A percentile compares a stretch with the other conserved stretches of the same genome.
phyloP scores from a whole-genome alignment of 1,140 invertebrate species.

The Tetramorium parvispinum region DNA sequence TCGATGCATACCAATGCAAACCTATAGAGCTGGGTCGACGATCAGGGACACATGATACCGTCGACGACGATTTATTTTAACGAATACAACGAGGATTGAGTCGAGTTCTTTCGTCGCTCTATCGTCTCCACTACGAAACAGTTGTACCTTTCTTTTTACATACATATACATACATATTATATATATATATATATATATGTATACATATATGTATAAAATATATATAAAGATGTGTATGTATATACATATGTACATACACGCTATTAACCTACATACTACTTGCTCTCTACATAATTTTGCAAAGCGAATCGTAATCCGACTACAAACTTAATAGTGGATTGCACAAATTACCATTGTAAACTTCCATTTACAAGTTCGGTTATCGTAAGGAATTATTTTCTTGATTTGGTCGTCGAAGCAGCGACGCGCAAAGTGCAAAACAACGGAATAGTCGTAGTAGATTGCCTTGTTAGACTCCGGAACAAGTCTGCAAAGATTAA shows the following conservation, averaged over 20 bases:
- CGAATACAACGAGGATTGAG: conserved; percentile 30
- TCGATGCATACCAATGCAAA: conserved; percentile 54
- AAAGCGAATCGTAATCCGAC: conserved; percentile 44
- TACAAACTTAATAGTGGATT: conserved; percentile 47
- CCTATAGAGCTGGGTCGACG: conserved; percentile 27
- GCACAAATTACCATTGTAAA: conserved; percentile 50
- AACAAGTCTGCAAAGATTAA: conserved; percentile 57
- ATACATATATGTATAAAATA: neutral
- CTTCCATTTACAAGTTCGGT: conserved; percentile 53
- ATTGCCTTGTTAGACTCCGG: conserved; percentile 60
- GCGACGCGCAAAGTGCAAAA: conserved; percentile 35
- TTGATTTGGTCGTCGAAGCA: conserved; percentile 31
- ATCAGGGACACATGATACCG: conserved; percentile 48
- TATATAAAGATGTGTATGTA: neutral
- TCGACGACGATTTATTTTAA: conserved; percentile 52
- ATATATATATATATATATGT: neutral
- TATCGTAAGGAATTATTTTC: conserved; percentile 63
- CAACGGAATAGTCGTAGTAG: conserved; percentile 55
- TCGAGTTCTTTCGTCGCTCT: conserved; percentile 4
- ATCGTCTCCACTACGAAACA: neutral
- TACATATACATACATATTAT: neutral
- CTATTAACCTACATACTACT: neutral
- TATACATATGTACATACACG: neutral
- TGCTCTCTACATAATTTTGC: conserved; percentile 38
- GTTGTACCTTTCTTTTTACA: conserved; percentile 7